Evolutionary conservation across 2,797 vertebrate genomes (phyloP), one percentile per base, ranked within the genome.

Genomic region (Alouatta caraya): DNA sequence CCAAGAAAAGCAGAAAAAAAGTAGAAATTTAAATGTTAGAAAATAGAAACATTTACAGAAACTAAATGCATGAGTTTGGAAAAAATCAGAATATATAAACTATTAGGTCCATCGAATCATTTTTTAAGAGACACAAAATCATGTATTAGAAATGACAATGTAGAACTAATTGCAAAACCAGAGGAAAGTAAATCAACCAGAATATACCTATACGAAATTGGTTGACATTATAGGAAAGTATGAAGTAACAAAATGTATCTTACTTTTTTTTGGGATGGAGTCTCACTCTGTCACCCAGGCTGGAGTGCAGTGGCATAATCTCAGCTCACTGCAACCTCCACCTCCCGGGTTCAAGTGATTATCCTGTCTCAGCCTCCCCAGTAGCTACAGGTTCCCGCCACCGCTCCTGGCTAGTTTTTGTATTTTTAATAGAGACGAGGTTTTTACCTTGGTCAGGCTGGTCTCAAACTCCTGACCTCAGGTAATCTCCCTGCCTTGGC

Each of bases 241-340:
- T 22, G 33, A 61, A 75, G 26, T 30, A 84, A 39, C 26, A 61
- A 61, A 84, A 61, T 44, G 55, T 37, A 1, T 42, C 5, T 42
- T 42, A 5, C 7, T 42, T 42, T 42, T 42, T 42, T 42, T 5
- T 5, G 42, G 42, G 42, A 42, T 59, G 57, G 57, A 59, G 26
- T 28, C 26, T 59, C 4, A 0, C 57, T 28, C 11, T 59, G 26
- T 59, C 12, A 2, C 26, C 10, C 26, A 59, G 57, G 57, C 26
- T 12, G 57, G 57, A 59, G 26, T 59, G 26, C 57, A 59, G 26
- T 59, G 26, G 57, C 5, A 5, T 0, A 0, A 2, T 59, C 57
- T 28, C 26, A 5, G 5, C 57, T 59, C 57, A 59, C 57, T 59
- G 26, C 11, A 59, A 28, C 11, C 11, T 59, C 57, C 26, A 28